Conservation (phyloP, 1,140 invertebrate species). For the Atta colombica region DNA sequence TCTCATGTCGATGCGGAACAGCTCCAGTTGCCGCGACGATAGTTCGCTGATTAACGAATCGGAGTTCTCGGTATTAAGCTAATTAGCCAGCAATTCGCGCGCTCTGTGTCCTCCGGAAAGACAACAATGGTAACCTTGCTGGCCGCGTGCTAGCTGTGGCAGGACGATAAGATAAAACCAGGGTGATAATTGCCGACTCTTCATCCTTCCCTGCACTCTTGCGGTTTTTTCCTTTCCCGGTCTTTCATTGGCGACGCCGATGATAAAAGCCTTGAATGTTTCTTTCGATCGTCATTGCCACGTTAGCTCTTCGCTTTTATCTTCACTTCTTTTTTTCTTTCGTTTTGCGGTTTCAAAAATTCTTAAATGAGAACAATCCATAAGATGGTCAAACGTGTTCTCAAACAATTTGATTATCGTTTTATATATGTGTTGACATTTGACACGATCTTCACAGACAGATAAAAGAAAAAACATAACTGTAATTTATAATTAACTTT, state of each 20-base stretch:
- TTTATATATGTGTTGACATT: background rate
- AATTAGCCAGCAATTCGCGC: conserved; percentile 62
- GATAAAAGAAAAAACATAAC: background rate
- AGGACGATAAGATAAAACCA: conserved; percentile 65
- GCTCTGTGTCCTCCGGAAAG: conserved; percentile 67
- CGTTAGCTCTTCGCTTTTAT: conserved; percentile 19
- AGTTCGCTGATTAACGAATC: conserved; percentile 47
- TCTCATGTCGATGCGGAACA: background rate
- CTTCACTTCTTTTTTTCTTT: background rate
- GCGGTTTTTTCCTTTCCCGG: conserved; percentile 42
- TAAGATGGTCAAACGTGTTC: background rate
- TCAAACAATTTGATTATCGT: background rate
- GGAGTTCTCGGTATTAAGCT: conserved; percentile 63
- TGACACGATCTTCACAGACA: background rate
- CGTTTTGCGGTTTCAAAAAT: conserved; percentile 1
- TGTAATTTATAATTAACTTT: background rate
- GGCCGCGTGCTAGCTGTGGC: conserved; percentile 47
- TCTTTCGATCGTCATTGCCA: conserved; percentile 22
- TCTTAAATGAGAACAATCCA: background rate
- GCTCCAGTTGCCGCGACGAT: conserved; percentile 11
- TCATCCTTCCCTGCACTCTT: conserved; percentile 57
- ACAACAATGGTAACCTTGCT: conserved; percentile 72
- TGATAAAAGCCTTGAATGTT: conserved; percentile 32
- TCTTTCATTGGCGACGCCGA: conserved; percentile 52
- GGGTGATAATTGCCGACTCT: conserved; percentile 65